Percentiles rank a stretch among this genome's conserved stretches.
These are phyloP conservation scores for Carterocephalus palaemon DNA, from an alignment of 2,888 invertebrate genomes.

Conservation along the genomic window DNA sequence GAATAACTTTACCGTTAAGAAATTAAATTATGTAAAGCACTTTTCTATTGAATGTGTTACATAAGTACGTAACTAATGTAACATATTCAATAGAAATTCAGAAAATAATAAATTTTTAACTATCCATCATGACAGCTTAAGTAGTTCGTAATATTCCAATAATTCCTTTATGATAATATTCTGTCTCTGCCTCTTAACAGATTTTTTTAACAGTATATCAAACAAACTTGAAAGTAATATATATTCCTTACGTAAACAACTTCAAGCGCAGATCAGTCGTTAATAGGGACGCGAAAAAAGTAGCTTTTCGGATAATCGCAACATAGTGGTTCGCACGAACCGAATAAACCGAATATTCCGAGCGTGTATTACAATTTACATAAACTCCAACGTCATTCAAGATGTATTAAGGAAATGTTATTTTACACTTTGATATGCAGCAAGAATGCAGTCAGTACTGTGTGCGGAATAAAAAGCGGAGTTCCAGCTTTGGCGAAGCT, in stretches of 20 bases:
- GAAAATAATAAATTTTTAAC: no score
- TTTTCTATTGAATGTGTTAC: no score
- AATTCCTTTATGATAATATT: conserved; percentile 6
- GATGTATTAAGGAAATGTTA: conserved; percentile 68
- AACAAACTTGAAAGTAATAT: conserved; percentile 30
- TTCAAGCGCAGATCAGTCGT: conserved; percentile 40
- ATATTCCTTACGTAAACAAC: conserved; percentile 36
- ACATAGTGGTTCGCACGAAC: conserved; percentile 42
- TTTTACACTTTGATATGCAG: conserved; percentile 64
- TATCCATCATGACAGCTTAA: no score
- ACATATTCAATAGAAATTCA: no score
- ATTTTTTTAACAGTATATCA: conserved; percentile 10
- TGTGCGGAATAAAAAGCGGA: conserved; percentile 43
- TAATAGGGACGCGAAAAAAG: conserved; percentile 57
- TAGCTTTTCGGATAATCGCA: conserved; percentile 41
- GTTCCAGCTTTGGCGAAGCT: conserved; percentile 32
- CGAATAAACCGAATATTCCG: conserved; percentile 69
- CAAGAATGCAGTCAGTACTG: conserved; percentile 43
- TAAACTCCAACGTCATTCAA: conserved; percentile 66
- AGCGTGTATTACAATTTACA: conserved; percentile 68
- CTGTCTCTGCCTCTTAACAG: conserved; percentile 15
- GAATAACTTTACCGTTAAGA: no score
- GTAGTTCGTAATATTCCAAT: no score
- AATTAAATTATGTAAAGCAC: no score
- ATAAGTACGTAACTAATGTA: no score